These are phyloP conservation scores for Conopomorpha cramerella DNA, from an alignment of 1,140 invertebrate genomes.

Conservation along the genomic window DNA sequence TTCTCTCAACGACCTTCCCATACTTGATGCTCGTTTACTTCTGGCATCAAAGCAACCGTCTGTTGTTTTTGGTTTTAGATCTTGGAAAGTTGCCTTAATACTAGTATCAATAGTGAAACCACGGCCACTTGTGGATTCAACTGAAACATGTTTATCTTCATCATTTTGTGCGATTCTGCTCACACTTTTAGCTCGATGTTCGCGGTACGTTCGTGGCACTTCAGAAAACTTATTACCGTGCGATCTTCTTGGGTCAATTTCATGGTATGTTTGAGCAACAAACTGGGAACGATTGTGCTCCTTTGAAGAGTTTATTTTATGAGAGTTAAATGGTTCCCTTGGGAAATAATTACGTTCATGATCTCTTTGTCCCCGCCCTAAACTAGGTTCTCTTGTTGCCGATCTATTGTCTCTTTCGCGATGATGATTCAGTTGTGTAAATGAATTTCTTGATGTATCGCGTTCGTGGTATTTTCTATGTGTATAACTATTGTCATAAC, in stretches of 20 bases:
- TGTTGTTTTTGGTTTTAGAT: conserved; percentile 7
- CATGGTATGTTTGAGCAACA: too few species aligned
- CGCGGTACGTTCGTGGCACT: not conserved
- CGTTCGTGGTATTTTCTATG: conserved; percentile 10
- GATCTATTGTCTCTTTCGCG: too few species aligned
- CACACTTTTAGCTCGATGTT: conserved; percentile 7
- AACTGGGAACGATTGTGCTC: too few species aligned
- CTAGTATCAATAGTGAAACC: conserved; percentile 38
- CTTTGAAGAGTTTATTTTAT: too few species aligned
- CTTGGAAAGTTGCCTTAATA: conserved; percentile 29
- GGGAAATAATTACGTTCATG: too few species aligned
- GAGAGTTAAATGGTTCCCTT: too few species aligned
- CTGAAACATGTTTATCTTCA: conserved; percentile 14
- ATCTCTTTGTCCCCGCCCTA: too few species aligned
- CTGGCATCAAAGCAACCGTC: conserved; percentile 19
- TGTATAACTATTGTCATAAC: conserved; percentile 17
- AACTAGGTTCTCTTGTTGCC: too few species aligned
- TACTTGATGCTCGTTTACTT: conserved; percentile 32
- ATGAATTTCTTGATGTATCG: conserved; percentile 13
- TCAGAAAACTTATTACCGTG: too few species aligned
- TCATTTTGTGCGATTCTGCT: conserved; percentile 5
- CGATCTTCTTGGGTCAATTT: too few species aligned
- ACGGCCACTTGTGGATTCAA: conserved; percentile 17
- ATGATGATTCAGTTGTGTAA: conserved; percentile 10
- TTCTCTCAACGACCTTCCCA: conserved; percentile 21